Evolutionary conservation across 2,113 vertebrate species (phyloP).

Genomic region (Chionodraco myersi): DNA sequence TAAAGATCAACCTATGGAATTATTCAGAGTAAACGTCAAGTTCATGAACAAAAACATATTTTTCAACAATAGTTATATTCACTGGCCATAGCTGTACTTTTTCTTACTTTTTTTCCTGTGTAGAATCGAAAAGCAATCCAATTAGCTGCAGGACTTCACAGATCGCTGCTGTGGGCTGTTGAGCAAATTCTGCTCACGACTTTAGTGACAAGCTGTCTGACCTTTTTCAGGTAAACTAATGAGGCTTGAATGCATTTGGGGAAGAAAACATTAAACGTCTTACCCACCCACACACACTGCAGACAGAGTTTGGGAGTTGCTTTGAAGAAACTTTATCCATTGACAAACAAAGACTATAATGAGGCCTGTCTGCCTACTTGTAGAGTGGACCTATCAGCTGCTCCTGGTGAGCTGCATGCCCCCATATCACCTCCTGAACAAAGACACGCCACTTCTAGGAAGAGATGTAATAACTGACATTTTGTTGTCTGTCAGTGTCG

Average conservation of each 20-base stretch:
- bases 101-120: not conserved
- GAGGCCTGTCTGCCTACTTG: not conserved
- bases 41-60: not conserved
- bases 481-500: not conserved
- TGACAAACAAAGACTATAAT: slow-evolving; percentile 37
- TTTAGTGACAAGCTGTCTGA: slow-evolving; percentile 27
- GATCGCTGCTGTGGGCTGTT: slow-evolving; percentile 8
- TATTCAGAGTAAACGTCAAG: not conserved
- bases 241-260: slow-evolving; percentile 12
- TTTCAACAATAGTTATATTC: not conserved
- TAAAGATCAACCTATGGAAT: not conserved
- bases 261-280: slow-evolving; percentile 23
- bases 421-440: slow-evolving; percentile 12
- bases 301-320: not conserved
- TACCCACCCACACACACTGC: not conserved
- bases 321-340: slow-evolving; percentile 14
- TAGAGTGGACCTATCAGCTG: slow-evolving; percentile 8
- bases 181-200: not conserved
- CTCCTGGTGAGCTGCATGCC: not conserved
- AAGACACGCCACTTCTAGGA: not conserved
- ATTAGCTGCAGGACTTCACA: slow-evolving; percentile 12
- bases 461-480: slow-evolving; percentile 8
- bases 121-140: slow-evolving; percentile 2
- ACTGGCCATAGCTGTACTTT: not conserved
- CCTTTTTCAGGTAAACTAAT: slow-evolving; percentile 26